Evolutionary conservation across 1,140 invertebrate genomes (phyloP), one percentile per base, ranked within the genome.

Genomic region (Pararge aegeria): DNA sequence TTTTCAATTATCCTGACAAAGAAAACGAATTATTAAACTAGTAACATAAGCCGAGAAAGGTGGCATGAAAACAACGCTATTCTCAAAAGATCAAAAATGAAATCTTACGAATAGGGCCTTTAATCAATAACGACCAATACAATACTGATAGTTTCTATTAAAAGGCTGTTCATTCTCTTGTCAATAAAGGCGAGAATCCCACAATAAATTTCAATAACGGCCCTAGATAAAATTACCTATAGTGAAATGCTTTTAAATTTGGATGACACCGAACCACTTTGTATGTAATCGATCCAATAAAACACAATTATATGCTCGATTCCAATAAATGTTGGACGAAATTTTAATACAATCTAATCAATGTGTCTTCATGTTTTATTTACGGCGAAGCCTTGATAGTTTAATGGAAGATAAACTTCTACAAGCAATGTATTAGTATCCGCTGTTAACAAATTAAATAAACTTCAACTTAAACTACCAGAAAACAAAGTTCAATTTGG

Each of bases 181-280:
- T 34, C 10, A 55, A 44, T 48, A 55, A 16, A 46, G 54, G 29
- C 18, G 42, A 34, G n/a, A 48, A 15, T 55, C 54, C 42, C 15
- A 55, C 21, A 5, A 55, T 42, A 55, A 55, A 46, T 40, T 16
- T 30, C 18, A 34, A 34, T 55, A 34, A 24, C 20, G 12, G 24
- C 9, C 21, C 27, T 34, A 55, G 40, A 49, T 56, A 56, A 48
- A 5, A 18, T 21, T 18, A 19, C n/a, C 18, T 60, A 48, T 65
- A 65, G 51, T 44, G 38, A 61, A 65, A 57, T 56, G 63, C 57
- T 65, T 65, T 65, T 59, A 65, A 57, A 55, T 59, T 60, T 53
- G 48, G 42, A 54, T 38, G 55, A 56, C 57, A 57, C 46, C 46
- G 21, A 56, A 65, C 29, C 48, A 65, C 55, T 61, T 61, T 57